phyloP scores from a whole-genome alignment of 2,113 vertebrate species.

The Anguilla rostrata region DNA sequence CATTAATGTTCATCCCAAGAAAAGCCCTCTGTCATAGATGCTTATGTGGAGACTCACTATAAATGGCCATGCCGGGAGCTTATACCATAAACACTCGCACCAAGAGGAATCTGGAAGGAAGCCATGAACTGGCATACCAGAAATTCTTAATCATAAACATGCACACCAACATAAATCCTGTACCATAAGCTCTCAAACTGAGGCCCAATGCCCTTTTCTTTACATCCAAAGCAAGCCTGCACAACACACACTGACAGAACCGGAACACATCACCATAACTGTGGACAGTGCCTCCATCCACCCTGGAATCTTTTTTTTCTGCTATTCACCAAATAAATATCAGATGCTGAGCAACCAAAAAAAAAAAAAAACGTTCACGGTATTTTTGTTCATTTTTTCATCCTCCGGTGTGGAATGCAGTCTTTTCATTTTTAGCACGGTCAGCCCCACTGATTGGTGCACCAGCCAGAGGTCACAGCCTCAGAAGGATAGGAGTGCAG shows the following conservation, averaged over 20 bases:
- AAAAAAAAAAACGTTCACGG: neutral
- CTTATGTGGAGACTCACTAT: too few relatives aligned
- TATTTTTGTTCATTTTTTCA: neutral
- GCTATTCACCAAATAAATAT: conserved; percentile 12
- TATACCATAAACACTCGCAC: neutral
- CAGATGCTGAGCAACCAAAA: neutral
- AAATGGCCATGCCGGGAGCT: neutral
- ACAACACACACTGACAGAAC: neutral
- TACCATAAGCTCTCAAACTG: too few relatives aligned
- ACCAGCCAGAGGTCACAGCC: neutral
- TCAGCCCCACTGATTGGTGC: neutral
- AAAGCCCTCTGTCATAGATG: too few relatives aligned
- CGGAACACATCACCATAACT: neutral
- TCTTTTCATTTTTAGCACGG: neutral
- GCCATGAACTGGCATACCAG: too few relatives aligned
- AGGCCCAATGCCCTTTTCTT: too few relatives aligned
- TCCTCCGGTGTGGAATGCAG: neutral
- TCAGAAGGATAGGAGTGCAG: neutral
- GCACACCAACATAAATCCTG: too few relatives aligned
- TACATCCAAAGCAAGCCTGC: too few relatives aligned
- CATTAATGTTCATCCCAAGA: neutral
- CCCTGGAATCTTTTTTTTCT: conserved; percentile 7
- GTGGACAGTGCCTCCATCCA: neutral
- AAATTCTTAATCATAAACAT: neutral
- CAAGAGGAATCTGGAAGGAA: neutral